Percentiles rank a stretch among this genome's conserved stretches.
phyloP scores from a whole-genome alignment of 2,113 vertebrate species.

The Psettodes erumei region DNA sequence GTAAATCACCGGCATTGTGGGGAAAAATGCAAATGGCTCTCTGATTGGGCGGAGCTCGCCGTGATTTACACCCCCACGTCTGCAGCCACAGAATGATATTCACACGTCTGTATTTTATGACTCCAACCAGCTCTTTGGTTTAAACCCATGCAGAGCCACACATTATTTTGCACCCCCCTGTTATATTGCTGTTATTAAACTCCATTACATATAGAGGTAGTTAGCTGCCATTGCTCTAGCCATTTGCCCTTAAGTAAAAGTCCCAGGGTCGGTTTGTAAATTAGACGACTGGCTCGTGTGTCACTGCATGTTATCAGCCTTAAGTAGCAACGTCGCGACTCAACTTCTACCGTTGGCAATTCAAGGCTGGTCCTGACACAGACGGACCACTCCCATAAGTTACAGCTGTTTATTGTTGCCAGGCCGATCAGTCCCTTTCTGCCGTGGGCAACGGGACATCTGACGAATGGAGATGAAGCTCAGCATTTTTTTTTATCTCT shows the following conservation, averaged over 20 bases:
- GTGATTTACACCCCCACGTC: slow-evolving; percentile 30
- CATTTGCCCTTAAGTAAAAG: not conserved
- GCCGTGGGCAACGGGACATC: slow-evolving; percentile 57
- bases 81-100: slow-evolving; percentile 5
- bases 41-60: slow-evolving; percentile 38
- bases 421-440: slow-evolving; percentile 60
- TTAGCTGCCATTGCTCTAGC: not conserved
- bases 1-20: slow-evolving; percentile 57
- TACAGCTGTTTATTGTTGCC: slow-evolving; percentile 76
- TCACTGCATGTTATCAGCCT: slow-evolving; percentile 34
- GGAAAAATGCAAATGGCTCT: slow-evolving; percentile 49
- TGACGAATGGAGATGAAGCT: slow-evolving; percentile 72
- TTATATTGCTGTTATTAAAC: not conserved
- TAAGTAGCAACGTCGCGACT: slow-evolving; percentile 38
- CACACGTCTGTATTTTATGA: slow-evolving; percentile 20
- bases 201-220: not conserved
- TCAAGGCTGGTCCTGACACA: slow-evolving; percentile 61
- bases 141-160: not conserved
- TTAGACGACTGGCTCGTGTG: not conserved
- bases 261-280: slow-evolving; percentile 19
- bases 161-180: not conserved
- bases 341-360: slow-evolving; percentile 48
- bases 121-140: slow-evolving; percentile 6
- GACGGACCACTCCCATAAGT: slow-evolving; percentile 68
- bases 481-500: slow-evolving; percentile 62